phyloP scores from a whole-genome alignment of 2,888 invertebrate genomes.

The Arge pagana region DNA sequence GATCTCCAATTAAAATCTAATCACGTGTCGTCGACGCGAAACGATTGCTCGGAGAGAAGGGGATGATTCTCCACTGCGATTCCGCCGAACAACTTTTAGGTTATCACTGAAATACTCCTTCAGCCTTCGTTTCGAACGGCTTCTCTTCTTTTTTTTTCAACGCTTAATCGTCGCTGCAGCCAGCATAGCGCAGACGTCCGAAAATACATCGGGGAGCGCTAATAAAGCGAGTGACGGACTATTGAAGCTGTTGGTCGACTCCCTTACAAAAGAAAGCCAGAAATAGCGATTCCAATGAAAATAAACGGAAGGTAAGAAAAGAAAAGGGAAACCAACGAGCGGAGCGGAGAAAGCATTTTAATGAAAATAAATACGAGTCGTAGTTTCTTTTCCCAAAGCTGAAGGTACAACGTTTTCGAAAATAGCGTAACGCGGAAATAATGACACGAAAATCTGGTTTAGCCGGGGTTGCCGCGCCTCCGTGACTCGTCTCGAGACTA shows the following conservation, averaged over 20 bases:
- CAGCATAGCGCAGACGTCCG: no score
- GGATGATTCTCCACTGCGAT: no score
- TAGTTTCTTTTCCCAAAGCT: slow-evolving; percentile 32
- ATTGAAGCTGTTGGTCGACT: background rate
- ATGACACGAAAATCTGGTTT: slow-evolving; percentile 50
- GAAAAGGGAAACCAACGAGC: slow-evolving; percentile 4
- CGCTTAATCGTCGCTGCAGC: no score
- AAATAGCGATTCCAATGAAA: slow-evolving; percentile 9
- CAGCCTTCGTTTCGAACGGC: no score
- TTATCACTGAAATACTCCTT: no score
- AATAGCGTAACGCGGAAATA: slow-evolving; percentile 45
- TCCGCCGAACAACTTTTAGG: no score
- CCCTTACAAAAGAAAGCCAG: slow-evolving; percentile 8
- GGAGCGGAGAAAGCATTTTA: slow-evolving; percentile 40
- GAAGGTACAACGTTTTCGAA: slow-evolving; percentile 29
- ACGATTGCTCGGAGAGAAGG: no score
- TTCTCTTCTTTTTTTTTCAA: no score
- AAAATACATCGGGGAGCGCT: slow-evolving; percentile 16
- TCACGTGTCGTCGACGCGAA: background rate
- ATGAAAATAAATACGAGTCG: slow-evolving; percentile 44
- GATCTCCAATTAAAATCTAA: background rate
- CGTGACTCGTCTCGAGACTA: slow-evolving; percentile 1
- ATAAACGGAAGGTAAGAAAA: slow-evolving; percentile 12
- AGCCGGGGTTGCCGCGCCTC: background rate
- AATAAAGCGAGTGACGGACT: slow-evolving; percentile 15